A percentile compares a stretch with the other conserved stretches of the same genome.
Conservation (phyloP, 2,888 invertebrate species). For the Frankliniella fusca region DNA sequence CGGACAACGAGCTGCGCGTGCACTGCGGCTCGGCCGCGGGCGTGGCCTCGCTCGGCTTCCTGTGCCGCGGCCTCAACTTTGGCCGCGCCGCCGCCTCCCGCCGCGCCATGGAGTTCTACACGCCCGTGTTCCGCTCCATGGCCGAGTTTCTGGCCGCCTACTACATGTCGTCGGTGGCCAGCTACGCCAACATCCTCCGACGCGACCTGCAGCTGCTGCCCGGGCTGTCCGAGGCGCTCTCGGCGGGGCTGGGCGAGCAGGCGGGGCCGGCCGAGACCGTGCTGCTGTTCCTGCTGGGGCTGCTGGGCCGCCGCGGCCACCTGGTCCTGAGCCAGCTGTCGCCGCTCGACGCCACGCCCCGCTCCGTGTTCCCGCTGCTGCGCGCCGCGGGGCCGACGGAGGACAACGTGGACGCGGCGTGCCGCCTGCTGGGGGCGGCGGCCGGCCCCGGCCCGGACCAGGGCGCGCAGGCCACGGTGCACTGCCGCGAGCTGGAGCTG, state of each 20-base stretch:
- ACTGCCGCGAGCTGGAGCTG: conserved; percentile 50
- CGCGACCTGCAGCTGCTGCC: conserved; percentile 54
- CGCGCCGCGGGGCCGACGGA: conserved; percentile 54
- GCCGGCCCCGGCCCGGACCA: conserved; percentile 43
- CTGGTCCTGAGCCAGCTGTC: conserved; percentile 52
- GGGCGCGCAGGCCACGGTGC: conserved; percentile 35
- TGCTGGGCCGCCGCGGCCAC: conserved; percentile 52
- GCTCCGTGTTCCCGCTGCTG: conserved; percentile 52
- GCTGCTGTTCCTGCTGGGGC: conserved; percentile 51
- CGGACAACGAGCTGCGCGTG: conserved; percentile 51
- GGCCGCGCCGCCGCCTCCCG: conserved; percentile 46
- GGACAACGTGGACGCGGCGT: conserved; percentile 53
- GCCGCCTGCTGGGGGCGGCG: conserved; percentile 51
- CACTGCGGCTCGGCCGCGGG: conserved; percentile 41
- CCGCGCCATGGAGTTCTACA: conserved; percentile 49
- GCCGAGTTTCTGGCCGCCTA: conserved; percentile 55
- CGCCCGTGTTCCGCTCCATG: conserved; percentile 52
- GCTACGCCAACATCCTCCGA: conserved; percentile 51
- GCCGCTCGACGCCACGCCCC: conserved; percentile 52
- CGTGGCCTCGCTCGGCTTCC: conserved; percentile 46
- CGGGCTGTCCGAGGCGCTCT: conserved; percentile 43
- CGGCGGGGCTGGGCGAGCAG: conserved; percentile 40
- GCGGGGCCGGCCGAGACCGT: conserved; percentile 44
- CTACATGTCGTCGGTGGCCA: conserved; percentile 54
- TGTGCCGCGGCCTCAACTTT: conserved; percentile 48